Evolutionary conservation across 2,113 vertebrate genomes (phyloP).

Genomic region (Aptenodytes patagonicus): DNA sequence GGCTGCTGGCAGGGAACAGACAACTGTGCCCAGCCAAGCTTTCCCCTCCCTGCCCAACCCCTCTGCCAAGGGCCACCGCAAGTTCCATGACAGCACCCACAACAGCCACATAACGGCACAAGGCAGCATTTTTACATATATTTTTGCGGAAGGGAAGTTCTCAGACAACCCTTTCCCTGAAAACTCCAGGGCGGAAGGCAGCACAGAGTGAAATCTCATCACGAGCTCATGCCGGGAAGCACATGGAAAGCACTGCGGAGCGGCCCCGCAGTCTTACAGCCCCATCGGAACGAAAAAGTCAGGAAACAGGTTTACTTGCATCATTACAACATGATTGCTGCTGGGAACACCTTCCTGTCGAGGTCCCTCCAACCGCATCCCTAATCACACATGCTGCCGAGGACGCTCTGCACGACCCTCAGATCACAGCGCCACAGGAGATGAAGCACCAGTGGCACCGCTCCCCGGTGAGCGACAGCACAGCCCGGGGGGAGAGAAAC

Average conservation of each 20-base stretch:
- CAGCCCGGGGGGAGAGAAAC: background rate
- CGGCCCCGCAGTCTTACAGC: background rate
- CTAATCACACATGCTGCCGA: background rate
- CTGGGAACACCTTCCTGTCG: background rate
- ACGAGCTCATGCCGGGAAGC: background rate
- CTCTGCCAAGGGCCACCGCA: background rate
- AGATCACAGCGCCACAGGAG: background rate
- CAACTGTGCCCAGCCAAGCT: background rate
- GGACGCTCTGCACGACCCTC: rapidly evolving
- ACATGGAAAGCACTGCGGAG: background rate
- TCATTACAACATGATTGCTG: background rate
- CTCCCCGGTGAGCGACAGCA: background rate
- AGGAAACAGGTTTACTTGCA: background rate
- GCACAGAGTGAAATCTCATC: conserved; percentile 15
- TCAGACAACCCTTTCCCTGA: background rate
- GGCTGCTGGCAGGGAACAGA: background rate
- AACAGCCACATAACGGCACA: background rate
- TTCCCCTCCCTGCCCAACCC: background rate
- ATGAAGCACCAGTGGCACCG: rapidly evolving
- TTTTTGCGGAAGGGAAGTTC: background rate
- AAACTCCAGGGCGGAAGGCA: background rate
- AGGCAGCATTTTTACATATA: background rate
- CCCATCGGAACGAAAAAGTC: background rate
- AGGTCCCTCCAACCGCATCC: background rate
- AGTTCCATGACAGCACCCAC: background rate